Evolutionary conservation across 1,140 invertebrate genomes (phyloP), one percentile per base, ranked within the genome.

Genomic region (Caenorhabditis elegans): DNA sequence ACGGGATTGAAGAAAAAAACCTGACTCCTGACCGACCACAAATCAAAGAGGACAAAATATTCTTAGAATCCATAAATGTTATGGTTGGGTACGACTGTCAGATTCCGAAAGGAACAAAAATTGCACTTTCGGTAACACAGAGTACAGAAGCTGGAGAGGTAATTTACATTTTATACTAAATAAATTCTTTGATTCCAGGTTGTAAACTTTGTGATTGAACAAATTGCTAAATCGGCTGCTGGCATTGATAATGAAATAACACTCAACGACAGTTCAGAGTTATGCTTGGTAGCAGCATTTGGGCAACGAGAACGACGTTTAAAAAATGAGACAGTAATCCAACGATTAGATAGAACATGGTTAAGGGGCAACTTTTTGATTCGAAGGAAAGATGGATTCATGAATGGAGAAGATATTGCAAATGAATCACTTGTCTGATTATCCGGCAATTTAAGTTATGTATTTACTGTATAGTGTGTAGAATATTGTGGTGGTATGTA

Each of bases 291-390:
- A 0, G 95, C 95, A 0, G 95, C 97, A 17, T 95, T 97, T 55
- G 96, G 96, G 1, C 94, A 95, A 0, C 90, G 95, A 11, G 95
- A 98, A 89, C 91, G 95, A 55, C 96, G 96, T 88, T 91, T 98
- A 0, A 91, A 95, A 13, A 95, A 97, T 86, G 95, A 98, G 89
- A 97, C 96, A 88, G 94, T 94, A 86, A 95, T 95, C 0, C 91
- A 98, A 2, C 94, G 95, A 85, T 90, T 98, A 28, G 95, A 97
- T 88, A 96, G 96, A 90, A 96, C 96, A 0, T 98, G 96, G 96
- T 94, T 94, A 76, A 95, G 95, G 87, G 96, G 96, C 0, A 92
- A 95, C 22, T 91, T 98, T 34, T 97, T 96, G 90, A 95, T 98
- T 0, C 91, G 96, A 17, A 83, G 87, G 81, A 88, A 87, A 80